Conservation (phyloP, 2,888 invertebrate species). For the Tinea trinotella region DNA sequence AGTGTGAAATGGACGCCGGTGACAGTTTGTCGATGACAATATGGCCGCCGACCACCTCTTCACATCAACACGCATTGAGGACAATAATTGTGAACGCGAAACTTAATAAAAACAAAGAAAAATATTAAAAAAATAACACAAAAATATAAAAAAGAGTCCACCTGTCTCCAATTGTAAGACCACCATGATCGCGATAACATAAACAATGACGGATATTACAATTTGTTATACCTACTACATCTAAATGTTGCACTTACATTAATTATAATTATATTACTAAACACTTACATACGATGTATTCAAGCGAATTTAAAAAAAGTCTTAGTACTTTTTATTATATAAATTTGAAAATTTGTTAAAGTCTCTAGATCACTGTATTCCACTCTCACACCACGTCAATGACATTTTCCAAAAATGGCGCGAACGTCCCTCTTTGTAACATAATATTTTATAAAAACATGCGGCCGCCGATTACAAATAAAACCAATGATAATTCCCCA, state of each 20-base stretch:
- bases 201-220: constrained; percentile 34
- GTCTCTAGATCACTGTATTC: constrained; percentile 65
- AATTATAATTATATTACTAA: constrained; percentile 66
- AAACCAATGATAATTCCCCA: no score
- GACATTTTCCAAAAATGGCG: background rate
- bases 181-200: no score
- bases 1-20: background rate
- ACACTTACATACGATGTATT: constrained; percentile 66
- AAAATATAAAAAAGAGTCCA: constrained; percentile 18
- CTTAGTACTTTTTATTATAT: constrained; percentile 66
- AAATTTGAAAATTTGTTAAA: constrained; percentile 72
- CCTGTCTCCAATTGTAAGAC: background rate
- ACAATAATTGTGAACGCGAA: background rate
- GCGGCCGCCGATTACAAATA: no score
- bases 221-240: constrained; percentile 72
- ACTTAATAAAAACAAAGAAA: constrained; percentile 19
- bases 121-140: constrained; percentile 22
- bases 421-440: no score
- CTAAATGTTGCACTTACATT: constrained; percentile 61
- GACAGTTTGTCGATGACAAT: no score
- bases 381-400: constrained; percentile 29
- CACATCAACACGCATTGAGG: constrained; percentile 5
- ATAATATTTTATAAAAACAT: no score
- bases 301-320: constrained; percentile 66
- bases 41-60: background rate